Evolutionary conservation across 2,888 invertebrate genomes (phyloP), one percentile per base, ranked within the genome.

Genomic region (Leptinotarsa haldemani): DNA sequence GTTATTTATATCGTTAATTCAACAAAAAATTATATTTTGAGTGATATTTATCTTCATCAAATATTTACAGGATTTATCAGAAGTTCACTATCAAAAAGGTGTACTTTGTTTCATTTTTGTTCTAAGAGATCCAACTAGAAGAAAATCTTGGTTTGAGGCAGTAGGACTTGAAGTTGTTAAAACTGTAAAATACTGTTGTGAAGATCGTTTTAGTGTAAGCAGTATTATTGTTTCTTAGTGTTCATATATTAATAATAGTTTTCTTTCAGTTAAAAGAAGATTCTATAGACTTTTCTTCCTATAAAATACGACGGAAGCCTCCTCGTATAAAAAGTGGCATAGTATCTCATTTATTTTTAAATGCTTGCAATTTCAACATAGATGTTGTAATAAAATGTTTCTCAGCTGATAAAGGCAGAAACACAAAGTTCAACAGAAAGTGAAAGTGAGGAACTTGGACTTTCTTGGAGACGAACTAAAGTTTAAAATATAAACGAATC

Each of bases 91-190:
- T 58, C 20, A 18, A 5, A 15, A 58, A 58, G 25, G 58, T 25
- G 58, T 22, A 1, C 15, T 58, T 1, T 58, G 20, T 4, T 58
- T 58, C 58, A 58, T 7, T 58, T 58, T 58, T 58, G 58, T 58
- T 58, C 58, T 13, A 61, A 61, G 61, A 61, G 61, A 61, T 61
- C 25, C 61, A 61, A 20, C 18, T 20, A 61, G 15, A 61, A 61
- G 4, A 22, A 61, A 61, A 61, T 61, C 61, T 61, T 61, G 61
- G 61, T 61, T 61, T 61, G 15, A 61, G 61, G 18, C 61, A 61
- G 61, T 61, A 61, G 61, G 61, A 61, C 61, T 61, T n/a, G 20
- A 20, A 61, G 25, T 61, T 61, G 61, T 61, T 22, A 61, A 61
- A 61, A 61, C 61, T 61, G 61, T 61, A 20, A 61, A 25, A 30